Conservation (phyloP, 2,888 invertebrate genomes). For the Dromius quadrimaculatus region DNA sequence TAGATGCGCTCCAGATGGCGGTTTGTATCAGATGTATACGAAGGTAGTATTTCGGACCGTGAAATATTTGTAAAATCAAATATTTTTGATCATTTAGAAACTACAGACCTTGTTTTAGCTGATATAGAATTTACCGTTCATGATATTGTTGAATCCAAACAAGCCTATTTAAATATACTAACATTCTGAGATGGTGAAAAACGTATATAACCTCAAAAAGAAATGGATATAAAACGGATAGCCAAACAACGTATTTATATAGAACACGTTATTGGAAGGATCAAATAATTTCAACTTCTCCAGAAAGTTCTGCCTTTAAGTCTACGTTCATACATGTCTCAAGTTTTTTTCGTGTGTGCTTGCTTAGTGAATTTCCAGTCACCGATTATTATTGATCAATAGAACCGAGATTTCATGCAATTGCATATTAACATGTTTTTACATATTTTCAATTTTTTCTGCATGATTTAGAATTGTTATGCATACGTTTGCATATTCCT, state of each 20-base stretch:
- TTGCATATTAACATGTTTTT: too few relatives aligned
- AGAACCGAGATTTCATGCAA: neutral
- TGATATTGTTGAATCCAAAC: constrained; percentile 18
- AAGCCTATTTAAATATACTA: constrained; percentile 28
- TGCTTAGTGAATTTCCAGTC: constrained; percentile 55
- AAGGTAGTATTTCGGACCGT: too few relatives aligned
- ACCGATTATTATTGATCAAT: constrained; percentile 52
- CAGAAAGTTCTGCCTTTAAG: constrained; percentile 43
- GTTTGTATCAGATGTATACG: too few relatives aligned
- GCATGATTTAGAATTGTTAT: too few relatives aligned
- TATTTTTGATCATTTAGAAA: constrained; percentile 53
- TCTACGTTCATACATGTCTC: constrained; percentile 49
- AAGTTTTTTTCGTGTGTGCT: constrained; percentile 56
- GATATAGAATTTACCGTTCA: constrained; percentile 26
- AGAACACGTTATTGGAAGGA: constrained; percentile 39
- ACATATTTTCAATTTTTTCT: too few relatives aligned
- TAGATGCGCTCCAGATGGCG: too few relatives aligned
- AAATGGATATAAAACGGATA: constrained; percentile 14
- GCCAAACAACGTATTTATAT: too few relatives aligned
- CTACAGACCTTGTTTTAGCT: constrained; percentile 41
- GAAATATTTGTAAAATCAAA: too few relatives aligned
- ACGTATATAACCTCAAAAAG: constrained; percentile 5
- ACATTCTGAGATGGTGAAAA: constrained; percentile 29
- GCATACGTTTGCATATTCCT: too few relatives aligned
- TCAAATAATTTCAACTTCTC: constrained; percentile 36